phyloP scores from a whole-genome alignment of 2,888 invertebrate genomes.

The Autographa gamma region DNA sequence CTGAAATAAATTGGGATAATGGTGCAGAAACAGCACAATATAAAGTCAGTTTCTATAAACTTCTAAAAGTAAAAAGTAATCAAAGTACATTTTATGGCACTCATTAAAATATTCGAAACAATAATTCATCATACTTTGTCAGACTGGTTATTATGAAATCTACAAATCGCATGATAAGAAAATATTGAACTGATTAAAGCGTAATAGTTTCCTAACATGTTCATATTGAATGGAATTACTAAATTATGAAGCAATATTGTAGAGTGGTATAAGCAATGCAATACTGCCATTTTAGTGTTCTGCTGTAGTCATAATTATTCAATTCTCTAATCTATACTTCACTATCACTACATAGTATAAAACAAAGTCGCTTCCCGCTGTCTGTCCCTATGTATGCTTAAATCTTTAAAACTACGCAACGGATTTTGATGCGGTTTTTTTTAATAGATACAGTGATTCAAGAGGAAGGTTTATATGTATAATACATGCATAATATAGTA shows the following conservation, averaged over 20 bases:
- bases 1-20: too few species aligned
- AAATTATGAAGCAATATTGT: constrained; percentile 43
- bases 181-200: constrained; percentile 46
- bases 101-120: not conserved
- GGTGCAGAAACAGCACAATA: not conserved
- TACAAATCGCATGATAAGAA: constrained; percentile 43
- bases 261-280: not conserved
- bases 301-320: not conserved
- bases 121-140: constrained; percentile 21
- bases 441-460: too few species aligned
- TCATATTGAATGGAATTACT: constrained; percentile 31
- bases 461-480: too few species aligned
- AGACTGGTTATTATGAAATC: constrained; percentile 34
- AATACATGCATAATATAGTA: too few species aligned
- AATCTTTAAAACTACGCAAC: too few species aligned
- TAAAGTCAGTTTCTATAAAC: not conserved
- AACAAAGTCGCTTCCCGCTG: too few species aligned
- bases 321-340: not conserved
- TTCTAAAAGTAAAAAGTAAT: not conserved
- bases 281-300: constrained; percentile 1
- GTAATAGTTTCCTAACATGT: constrained; percentile 35
- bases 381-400: too few species aligned
- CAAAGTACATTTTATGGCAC: not conserved
- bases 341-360: too few species aligned
- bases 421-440: too few species aligned